These are phyloP conservation scores for Cichladusa arquata DNA, from an alignment of 2,113 vertebrate species.

Conservation along the genomic window DNA sequence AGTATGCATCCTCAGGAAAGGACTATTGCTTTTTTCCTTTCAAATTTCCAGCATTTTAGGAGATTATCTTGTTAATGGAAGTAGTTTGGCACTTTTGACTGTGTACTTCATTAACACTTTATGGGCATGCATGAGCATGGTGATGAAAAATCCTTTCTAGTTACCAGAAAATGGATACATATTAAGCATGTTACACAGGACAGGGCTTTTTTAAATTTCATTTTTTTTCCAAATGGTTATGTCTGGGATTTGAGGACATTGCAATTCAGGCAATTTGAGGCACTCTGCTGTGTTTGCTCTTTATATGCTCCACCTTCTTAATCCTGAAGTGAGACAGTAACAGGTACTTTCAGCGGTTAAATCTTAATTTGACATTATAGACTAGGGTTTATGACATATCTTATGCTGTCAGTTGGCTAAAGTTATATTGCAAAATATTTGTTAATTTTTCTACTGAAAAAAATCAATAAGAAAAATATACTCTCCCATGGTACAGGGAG, in stretches of 20 bases:
- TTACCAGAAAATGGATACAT: background rate
- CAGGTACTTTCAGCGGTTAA: background rate
- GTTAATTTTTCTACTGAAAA: background rate
- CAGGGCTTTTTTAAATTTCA: rapidly evolving
- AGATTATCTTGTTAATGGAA: background rate
- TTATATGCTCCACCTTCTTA: background rate
- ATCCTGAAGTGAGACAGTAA: background rate
- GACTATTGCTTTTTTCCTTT: background rate
- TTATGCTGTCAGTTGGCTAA: background rate
- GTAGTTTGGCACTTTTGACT: background rate
- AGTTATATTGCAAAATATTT: background rate
- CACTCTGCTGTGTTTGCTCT: background rate
- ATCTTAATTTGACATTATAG: background rate
- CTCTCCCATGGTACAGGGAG: background rate
- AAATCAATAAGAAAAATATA: background rate
- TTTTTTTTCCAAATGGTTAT: background rate
- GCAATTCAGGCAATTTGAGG: background rate
- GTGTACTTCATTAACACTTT: background rate
- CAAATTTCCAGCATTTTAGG: background rate
- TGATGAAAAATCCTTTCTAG: background rate
- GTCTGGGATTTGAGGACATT: background rate
- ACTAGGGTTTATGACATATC: background rate
- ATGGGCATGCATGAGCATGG: background rate
- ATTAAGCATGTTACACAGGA: background rate
- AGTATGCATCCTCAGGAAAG: background rate